Conservation (phyloP, 2,113 vertebrate species). For the Otolemur garnettii region DNA sequence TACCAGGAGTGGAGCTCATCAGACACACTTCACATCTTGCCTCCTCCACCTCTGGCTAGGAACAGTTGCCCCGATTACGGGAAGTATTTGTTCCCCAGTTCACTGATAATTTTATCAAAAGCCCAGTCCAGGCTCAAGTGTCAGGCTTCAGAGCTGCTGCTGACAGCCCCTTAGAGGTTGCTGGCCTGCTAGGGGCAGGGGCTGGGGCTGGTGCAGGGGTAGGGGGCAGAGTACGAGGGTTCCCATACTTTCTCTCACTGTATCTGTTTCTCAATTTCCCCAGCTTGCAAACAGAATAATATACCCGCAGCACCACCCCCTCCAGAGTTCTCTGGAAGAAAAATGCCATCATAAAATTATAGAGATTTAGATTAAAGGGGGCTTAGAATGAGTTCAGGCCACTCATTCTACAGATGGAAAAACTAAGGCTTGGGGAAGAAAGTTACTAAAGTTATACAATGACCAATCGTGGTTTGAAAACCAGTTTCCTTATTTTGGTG, state of each 20-base stretch:
- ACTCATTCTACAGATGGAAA: background rate
- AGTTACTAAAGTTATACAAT: background rate
- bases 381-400: background rate
- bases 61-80: constrained; percentile 26
- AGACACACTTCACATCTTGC: constrained; percentile 6
- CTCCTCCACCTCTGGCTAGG: constrained; percentile 39
- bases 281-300: background rate
- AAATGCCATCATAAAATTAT: background rate
- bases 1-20: constrained; percentile 14
- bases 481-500: background rate
- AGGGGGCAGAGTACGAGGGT: background rate
- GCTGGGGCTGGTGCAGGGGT: background rate
- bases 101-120: constrained; percentile 66
- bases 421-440: background rate
- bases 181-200: background rate
- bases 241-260: background rate
- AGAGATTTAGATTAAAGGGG: background rate
- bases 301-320: background rate
- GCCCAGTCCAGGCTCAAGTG: background rate
- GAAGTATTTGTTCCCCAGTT: constrained; percentile 48
- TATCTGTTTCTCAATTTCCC: background rate
- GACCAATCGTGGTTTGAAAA: background rate
- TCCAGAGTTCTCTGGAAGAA: background rate
- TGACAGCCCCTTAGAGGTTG: background rate
- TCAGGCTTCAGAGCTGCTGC: background rate